Evolutionary conservation across 1,140 invertebrate species (phyloP).

Genomic region (Lineus longissimus): DNA sequence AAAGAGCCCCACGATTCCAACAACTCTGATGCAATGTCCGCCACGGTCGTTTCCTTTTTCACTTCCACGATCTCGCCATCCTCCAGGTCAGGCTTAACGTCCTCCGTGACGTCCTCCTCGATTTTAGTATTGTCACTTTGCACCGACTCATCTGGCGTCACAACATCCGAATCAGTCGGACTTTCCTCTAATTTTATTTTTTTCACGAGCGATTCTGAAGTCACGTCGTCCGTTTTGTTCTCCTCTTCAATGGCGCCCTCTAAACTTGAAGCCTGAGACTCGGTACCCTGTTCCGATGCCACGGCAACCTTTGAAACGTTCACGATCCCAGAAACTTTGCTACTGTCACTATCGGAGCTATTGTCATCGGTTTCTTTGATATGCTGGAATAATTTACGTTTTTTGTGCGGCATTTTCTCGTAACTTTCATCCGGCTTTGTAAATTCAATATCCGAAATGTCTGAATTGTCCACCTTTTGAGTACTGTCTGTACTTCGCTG

Average conservation of each 20-base stretch:
- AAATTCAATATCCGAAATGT: no score
- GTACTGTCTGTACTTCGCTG: no score
- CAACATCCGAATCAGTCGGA: no score
- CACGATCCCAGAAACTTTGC: neutral
- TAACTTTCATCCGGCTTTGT: no score
- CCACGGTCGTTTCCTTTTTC: conserved; percentile 2
- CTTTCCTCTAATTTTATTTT: neutral
- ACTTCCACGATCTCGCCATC: neutral
- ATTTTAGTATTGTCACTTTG: neutral
- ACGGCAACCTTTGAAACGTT: neutral
- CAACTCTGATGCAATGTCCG: conserved; percentile 63
- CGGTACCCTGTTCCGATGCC: neutral
- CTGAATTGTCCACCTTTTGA: no score
- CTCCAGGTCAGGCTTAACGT: neutral
- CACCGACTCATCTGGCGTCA: neutral
- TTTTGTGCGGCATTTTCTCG: no score
- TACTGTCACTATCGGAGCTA: conserved; percentile 13
- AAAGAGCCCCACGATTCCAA: conserved; percentile 67
- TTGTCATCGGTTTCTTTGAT: no score
- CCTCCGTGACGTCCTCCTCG: neutral
- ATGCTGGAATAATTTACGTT: no score
- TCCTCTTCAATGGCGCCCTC: neutral
- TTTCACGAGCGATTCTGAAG: neutral
- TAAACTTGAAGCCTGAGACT: neutral
- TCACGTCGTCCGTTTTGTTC: neutral